A percentile compares a stretch with the other conserved stretches of the same genome.
These are phyloP conservation scores for Dryobates pubescens DNA, from an alignment of 2,797 vertebrate genomes.

Conservation along the genomic window DNA sequence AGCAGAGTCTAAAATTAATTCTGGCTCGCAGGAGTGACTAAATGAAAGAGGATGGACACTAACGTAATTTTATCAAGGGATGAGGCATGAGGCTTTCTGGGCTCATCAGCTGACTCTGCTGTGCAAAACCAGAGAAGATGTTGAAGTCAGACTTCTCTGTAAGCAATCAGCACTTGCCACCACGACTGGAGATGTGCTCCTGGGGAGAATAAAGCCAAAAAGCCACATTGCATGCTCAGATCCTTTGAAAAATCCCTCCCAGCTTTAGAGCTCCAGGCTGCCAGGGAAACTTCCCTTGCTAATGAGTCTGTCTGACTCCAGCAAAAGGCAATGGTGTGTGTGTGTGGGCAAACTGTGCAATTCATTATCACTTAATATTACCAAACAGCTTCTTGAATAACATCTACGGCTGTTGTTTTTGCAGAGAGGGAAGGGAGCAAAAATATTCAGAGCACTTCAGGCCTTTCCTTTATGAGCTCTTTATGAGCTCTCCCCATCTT, in stretches of 20 bases:
- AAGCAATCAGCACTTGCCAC: not conserved
- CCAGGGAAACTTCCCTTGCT: not conserved
- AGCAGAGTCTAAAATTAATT: conserved; percentile 36
- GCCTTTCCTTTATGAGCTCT: not conserved
- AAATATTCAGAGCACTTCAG: not conserved
- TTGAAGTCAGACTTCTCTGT: not conserved
- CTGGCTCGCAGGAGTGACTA: not conserved
- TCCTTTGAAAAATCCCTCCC: not conserved
- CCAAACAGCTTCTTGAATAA: not conserved
- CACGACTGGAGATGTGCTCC: not conserved
- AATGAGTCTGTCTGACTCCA: not conserved
- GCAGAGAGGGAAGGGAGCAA: not conserved
- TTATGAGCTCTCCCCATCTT: accelerated
- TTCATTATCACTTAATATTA: not conserved
- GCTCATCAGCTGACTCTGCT: not conserved
- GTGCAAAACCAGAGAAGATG: not conserved
- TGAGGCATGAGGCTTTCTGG: not conserved
- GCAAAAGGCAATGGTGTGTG: not conserved
- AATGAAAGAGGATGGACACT: not conserved
- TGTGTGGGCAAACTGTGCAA: not conserved
- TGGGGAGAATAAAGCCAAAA: not conserved
- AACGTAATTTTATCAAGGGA: not conserved
- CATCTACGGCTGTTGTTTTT: accelerated
- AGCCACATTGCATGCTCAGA: accelerated
- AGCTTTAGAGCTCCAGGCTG: not conserved